Conservation (phyloP, 2,113 vertebrate species). For the Guaruba guarouba region DNA sequence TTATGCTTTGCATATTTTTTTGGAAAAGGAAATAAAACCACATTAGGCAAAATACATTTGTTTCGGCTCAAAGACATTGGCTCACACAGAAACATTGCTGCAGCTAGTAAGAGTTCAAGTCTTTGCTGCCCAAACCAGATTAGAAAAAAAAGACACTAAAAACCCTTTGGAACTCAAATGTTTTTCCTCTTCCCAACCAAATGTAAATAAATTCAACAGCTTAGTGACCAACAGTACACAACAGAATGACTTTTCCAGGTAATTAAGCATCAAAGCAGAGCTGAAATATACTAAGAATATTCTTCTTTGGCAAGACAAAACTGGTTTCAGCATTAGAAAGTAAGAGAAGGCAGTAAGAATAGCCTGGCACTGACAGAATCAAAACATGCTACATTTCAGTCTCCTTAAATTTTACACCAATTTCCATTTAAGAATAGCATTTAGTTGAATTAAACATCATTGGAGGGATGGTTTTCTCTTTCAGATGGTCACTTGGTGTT, state of each 20-base stretch:
- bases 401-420: neutral
- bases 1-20: conserved; percentile 16
- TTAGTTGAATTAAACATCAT: neutral
- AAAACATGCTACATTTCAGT: neutral
- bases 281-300: neutral
- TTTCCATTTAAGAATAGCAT: neutral
- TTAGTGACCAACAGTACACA: neutral
- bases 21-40: neutral
- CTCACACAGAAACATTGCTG: neutral
- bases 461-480: neutral
- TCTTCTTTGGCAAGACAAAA: neutral
- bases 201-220: neutral
- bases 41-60: conserved; percentile 17
- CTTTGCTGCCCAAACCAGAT: neutral
- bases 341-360: neutral
- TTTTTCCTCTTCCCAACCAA: neutral
- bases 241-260: neutral
- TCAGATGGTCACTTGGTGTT: neutral
- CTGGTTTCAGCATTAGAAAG: neutral
- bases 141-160: neutral
- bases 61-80: conserved; percentile 29
- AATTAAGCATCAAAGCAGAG: neutral
- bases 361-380: neutral
- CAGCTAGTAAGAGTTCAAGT: neutral
- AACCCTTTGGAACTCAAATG: neutral